Evolutionary conservation across 2,888 invertebrate species (phyloP).

Genomic region (Metacarcinus magister): DNA sequence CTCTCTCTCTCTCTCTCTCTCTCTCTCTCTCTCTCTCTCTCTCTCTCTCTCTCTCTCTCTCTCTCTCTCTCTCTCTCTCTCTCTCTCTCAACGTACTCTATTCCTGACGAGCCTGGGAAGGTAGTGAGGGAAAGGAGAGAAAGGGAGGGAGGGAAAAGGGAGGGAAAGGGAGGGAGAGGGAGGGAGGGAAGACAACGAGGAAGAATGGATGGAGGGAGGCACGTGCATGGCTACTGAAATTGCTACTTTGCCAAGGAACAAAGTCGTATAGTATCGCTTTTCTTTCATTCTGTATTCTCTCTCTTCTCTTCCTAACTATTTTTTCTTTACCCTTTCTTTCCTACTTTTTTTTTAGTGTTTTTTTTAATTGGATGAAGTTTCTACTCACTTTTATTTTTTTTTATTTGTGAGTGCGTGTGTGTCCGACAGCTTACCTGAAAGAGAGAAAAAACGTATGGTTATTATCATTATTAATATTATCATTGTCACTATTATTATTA

Average conservation of each 20-base stretch:
- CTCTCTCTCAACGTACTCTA: too few relatives aligned
- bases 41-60: constrained; percentile 40
- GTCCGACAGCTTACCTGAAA: not conserved
- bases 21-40: constrained; percentile 49
- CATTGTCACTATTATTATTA: not conserved
- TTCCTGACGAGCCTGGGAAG: not conserved
- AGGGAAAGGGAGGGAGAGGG: not conserved
- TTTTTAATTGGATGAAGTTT: not conserved
- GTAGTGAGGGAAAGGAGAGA: not conserved
- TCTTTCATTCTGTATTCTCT: not conserved
- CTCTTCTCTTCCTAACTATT: not conserved
- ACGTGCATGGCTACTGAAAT: not conserved
- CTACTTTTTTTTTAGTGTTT: not conserved
- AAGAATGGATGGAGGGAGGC: not conserved
- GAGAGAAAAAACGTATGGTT: too few relatives aligned
- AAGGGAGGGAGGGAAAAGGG: not conserved
- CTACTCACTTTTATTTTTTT: not conserved
- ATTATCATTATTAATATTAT: not conserved
- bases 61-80: not conserved
- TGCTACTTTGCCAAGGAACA: not conserved
- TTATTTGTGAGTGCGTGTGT: not conserved
- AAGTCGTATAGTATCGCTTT: not conserved
- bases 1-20: constrained; percentile 19
- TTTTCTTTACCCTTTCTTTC: not conserved
- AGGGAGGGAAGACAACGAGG: not conserved